Evolutionary conservation across 2,113 vertebrate species (phyloP), one percentile per base, ranked within the genome.

Genomic region (Ciconia maguari): DNA sequence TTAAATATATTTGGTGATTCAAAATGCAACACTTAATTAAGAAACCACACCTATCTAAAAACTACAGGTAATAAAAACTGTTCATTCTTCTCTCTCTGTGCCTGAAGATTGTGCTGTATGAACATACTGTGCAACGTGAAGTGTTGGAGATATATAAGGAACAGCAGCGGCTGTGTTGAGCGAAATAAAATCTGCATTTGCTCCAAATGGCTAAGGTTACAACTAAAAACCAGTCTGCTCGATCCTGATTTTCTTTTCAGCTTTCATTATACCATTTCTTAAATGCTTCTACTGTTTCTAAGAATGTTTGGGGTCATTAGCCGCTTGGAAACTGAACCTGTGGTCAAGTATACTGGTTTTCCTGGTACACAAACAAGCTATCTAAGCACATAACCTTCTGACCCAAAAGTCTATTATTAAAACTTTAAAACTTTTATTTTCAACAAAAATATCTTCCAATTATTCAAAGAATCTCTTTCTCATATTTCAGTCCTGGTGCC

Each of bases 31-130:
- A 22, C 48, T 86, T 92, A 92, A 96, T 90, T 83, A 93, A 89
- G 74, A 93, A 97, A 83, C 84, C 78, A 77, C 84, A 86, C 75
- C 91, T 91, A 74, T 66, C n/a, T 27, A 87, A 87, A 97, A 91
- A 13, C 30, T 41, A 65, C 58, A 71, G 57, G 64, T 77, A 77
- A 52, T 52, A 32, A 74, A 84, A 72, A 16, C 32, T 55, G 65
- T 46, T 84, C 6, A 10, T 26, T 89, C 87, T 85, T 77, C 44
- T 84, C 30, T 89, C 58, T 89, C 74, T 85, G n/a, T 54, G 78
- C 66, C 91, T 90, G 49, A 72, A 77, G 78, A 95, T 60, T 77
- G n/a, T 82, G 86, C 83, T 69, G 57, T 29, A 74, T 44, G 89
- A 95, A 93, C 62, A 83, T 27, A 94, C 60, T 68, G 82, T 60